These are phyloP conservation scores for Gastrophysa polygoni DNA, from an alignment of 2,888 invertebrate genomes.

Conservation along the genomic window DNA sequence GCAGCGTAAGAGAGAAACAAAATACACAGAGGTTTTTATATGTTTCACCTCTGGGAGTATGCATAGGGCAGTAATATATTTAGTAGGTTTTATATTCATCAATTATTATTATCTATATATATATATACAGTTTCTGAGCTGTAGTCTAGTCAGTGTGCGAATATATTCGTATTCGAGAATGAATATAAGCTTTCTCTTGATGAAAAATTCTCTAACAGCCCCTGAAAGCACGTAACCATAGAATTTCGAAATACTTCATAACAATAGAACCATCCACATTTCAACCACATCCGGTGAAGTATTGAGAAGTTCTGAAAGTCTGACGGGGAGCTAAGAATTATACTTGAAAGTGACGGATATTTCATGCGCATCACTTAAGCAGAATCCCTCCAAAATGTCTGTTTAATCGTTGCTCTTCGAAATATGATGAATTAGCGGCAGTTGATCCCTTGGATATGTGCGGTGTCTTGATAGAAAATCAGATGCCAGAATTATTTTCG, in stretches of 20 bases:
- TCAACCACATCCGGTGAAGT: not conserved
- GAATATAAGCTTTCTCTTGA: not conserved
- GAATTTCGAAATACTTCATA: not conserved
- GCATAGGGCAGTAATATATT: not conserved
- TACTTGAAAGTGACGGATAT: not conserved
- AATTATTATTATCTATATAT: not conserved
- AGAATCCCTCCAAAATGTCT: not conserved
- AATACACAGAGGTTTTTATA: not conserved
- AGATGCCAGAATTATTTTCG: slow-evolving; percentile 30
- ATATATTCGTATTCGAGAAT: not conserved
- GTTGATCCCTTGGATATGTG: too few relatives aligned
- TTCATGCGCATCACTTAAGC: not conserved
- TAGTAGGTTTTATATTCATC: not conserved
- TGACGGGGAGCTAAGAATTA: not conserved
- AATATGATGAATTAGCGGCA: not conserved
- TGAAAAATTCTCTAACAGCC: not conserved
- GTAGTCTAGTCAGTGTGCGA: slow-evolving; percentile 15
- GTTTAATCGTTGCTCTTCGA: not conserved
- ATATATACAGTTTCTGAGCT: slow-evolving; percentile 6
- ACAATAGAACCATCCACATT: not conserved
- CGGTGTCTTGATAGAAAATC: slow-evolving; percentile 9
- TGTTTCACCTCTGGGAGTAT: not conserved
- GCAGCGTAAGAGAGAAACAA: too few relatives aligned
- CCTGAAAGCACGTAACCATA: not conserved
- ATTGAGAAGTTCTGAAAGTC: not conserved